Evolutionary conservation across 2,888 invertebrate genomes (phyloP), one percentile per base, ranked within the genome.

Genomic region (Aplocera efformata): DNA sequence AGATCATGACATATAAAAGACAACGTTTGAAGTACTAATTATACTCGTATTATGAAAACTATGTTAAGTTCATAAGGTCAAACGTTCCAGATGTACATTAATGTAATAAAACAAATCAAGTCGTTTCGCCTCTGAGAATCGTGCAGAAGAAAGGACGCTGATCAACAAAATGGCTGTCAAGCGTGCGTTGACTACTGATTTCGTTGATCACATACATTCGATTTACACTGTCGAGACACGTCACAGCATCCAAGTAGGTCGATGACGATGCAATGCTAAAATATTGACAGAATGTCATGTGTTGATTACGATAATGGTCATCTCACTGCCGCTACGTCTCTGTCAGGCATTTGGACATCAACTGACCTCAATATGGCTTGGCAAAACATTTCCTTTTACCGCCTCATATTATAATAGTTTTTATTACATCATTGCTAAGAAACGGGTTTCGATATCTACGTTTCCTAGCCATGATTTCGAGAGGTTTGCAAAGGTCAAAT

Each of bases 201-300:
- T 39, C 30, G 24, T 25, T 23, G 30, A 29, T 34, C 23, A 20
- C 30, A 24, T 31, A 17, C 35, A 11, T 40, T 40, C 25, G 33
- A 38, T 39, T 34, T 36, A 33, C 49, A 30, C 29, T 23, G 31
- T 23, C 11, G 27, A 26, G 25, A 23, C 32, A 48, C 59, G 58
- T 62, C 56, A 60, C 50, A 32, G 30, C 43, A 33, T 8, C 30
- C 41, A 42, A 57, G 53, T 56, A 52, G 53, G 52, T 48, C 52
- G 52, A 44, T 56, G 62, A 61, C 55, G 53, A 52, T 47, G 56
- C 52, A 56, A 50, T 32, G 42, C 42, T 24, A 34, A 41, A 41
- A 27, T 48, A 53, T 53, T 55, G 49, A 53, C 56, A 49, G 38
- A 47, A 45, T 50, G 48, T 38, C 44, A 51, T 20, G 9, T 33